phyloP scores from a whole-genome alignment of 2,888 invertebrate species.

The Lasioglossum marginatum region DNA sequence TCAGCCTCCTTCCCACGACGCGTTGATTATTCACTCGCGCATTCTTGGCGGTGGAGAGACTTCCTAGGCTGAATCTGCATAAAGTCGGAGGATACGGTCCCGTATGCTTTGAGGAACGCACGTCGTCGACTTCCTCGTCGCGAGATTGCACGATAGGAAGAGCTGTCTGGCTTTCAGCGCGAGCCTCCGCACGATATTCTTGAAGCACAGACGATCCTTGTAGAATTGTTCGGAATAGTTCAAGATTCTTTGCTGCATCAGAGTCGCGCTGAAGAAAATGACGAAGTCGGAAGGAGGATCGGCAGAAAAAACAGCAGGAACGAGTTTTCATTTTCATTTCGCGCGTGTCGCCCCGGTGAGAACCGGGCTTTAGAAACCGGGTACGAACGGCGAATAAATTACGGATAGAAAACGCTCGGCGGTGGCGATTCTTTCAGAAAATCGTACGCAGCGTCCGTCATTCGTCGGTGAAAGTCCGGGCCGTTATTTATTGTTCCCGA shows the following conservation, averaged over 20 bases:
- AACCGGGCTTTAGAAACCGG: slow-evolving; percentile 49
- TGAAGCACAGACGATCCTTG: neutral
- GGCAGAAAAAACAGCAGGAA: neutral
- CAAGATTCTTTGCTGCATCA: neutral
- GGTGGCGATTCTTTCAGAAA: slow-evolving; percentile 35
- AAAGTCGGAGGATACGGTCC: slow-evolving; percentile 1
- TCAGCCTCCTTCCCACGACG: neutral
- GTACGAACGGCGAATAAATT: slow-evolving; percentile 39
- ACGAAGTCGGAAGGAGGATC: neutral
- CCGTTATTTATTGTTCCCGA: slow-evolving; percentile 59
- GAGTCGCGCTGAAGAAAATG: neutral
- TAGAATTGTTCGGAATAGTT: neutral
- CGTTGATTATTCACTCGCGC: slow-evolving; percentile 3
- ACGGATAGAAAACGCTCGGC: slow-evolving; percentile 50
- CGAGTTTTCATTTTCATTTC: neutral
- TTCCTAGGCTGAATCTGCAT: slow-evolving; percentile 6
- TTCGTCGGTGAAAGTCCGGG: slow-evolving; percentile 63
- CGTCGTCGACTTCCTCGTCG: neutral
- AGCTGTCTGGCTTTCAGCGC: neutral
- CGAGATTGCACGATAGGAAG: neutral
- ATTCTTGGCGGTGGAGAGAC: neutral
- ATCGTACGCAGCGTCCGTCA: slow-evolving; percentile 50
- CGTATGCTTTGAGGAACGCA: slow-evolving; percentile 2
- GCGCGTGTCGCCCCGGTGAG: neutral
- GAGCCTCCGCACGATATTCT: neutral